Conservation (phyloP, 2,797 vertebrate genomes). For the Podarcis lilfordi region DNA sequence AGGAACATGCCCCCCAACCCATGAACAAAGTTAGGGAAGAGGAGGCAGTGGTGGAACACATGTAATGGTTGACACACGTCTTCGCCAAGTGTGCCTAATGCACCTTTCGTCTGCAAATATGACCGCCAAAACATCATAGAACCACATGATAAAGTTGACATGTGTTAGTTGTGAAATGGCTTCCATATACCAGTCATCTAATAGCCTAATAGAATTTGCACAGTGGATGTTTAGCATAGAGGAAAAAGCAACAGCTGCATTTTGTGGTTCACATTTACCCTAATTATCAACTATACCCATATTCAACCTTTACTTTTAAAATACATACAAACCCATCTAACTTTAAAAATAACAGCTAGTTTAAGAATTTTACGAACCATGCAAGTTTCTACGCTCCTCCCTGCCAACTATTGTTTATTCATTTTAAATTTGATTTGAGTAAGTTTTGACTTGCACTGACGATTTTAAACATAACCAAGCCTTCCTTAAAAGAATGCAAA, state of each 20-base stretch:
- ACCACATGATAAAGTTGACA: slow-evolving; percentile 25
- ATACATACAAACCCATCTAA: slow-evolving; percentile 36
- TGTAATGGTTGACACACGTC: too few species aligned
- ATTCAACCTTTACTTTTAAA: slow-evolving; percentile 5
- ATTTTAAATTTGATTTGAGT: neutral
- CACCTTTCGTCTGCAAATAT: neutral
- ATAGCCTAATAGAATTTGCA: slow-evolving; percentile 45
- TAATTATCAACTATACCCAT: slow-evolving; percentile 34
- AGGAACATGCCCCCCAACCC: too few species aligned
- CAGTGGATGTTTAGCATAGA: slow-evolving; percentile 44
- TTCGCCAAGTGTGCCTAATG: neutral
- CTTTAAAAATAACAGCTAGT: neutral
- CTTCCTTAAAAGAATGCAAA: slow-evolving; percentile 36
- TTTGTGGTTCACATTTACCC: slow-evolving; percentile 35
- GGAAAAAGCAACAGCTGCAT: neutral
- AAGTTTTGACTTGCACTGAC: slow-evolving; percentile 21
- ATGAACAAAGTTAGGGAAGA: too few species aligned
- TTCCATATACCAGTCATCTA: neutral
- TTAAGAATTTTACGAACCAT: slow-evolving; percentile 13
- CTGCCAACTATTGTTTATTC: slow-evolving; percentile 12
- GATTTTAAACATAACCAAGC: slow-evolving; percentile 18
- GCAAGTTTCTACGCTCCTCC: neutral
- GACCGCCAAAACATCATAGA: slow-evolving; percentile 42
- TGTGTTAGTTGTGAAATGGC: neutral
- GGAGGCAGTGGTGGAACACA: too few species aligned